Conservation (phyloP, 1,140 invertebrate genomes). For the Spodoptera litura region DNA sequence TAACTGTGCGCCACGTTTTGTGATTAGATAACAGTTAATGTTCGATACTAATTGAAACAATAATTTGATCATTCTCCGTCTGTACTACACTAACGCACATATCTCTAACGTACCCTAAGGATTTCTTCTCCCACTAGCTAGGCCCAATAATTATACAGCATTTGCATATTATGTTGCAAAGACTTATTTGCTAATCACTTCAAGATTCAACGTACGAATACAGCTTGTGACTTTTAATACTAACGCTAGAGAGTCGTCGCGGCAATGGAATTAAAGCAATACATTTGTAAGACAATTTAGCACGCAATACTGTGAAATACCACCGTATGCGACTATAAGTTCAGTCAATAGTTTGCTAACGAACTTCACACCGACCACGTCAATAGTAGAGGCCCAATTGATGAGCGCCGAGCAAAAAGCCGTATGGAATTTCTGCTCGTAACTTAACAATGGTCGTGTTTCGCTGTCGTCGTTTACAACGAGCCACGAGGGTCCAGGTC, state of each 20-base stretch:
- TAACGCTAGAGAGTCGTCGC: conserved; percentile 3
- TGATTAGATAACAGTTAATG: conserved; percentile 54
- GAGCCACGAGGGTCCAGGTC: conserved; percentile 48
- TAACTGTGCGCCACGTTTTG: conserved; percentile 54
- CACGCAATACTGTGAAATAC: conserved; percentile 46
- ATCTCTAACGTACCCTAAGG: not conserved
- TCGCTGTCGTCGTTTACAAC: conserved; percentile 21
- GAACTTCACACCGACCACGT: conserved; percentile 49
- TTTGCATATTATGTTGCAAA: conserved; percentile 34
- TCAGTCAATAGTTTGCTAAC: conserved; percentile 50
- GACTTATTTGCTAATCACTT: conserved; percentile 36
- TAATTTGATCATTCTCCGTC: not conserved
- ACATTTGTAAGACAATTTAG: conserved; percentile 41
- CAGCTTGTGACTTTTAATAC: conserved; percentile 10
- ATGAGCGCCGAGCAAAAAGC: conserved; percentile 37
- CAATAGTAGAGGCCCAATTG: conserved; percentile 22
- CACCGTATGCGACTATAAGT: conserved; percentile 12
- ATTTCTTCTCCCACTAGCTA: conserved; percentile 9
- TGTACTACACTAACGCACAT: not conserved
- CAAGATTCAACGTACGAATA: conserved; percentile 10
- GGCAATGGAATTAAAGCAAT: not conserved
- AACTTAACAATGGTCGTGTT: conserved; percentile 50
- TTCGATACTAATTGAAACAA: conserved; percentile 51
- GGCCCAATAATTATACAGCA: not conserved
- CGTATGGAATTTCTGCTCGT: conserved; percentile 20